A percentile compares a stretch with the other conserved stretches of the same genome.
Evolutionary conservation across 2,113 vertebrate genomes (phyloP).

Genomic region (Ciconia stormi): DNA sequence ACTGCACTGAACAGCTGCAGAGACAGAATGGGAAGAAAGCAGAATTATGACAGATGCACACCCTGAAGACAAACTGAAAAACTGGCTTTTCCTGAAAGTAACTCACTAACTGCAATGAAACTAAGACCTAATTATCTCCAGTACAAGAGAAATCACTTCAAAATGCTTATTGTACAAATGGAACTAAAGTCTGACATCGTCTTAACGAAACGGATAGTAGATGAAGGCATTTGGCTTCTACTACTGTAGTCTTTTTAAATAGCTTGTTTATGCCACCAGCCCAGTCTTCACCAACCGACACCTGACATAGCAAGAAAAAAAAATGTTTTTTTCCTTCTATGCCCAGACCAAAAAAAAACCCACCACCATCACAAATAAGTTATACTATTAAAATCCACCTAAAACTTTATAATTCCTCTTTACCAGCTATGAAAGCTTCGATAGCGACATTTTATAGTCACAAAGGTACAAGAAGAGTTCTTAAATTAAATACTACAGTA

Average conservation of each 20-base stretch:
- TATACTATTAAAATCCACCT: not conserved
- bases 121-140: not conserved
- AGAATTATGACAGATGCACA: slow-evolving; percentile 11
- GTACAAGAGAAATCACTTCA: not conserved
- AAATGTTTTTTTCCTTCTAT: not conserved
- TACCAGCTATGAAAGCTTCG: not conserved
- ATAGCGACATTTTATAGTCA: not conserved
- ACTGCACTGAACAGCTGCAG: slow-evolving; percentile 31
- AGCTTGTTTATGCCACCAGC: not conserved
- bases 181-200: not conserved
- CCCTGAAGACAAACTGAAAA: slow-evolving; percentile 39
- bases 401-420: not conserved
- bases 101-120: slow-evolving; percentile 1
- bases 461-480: not conserved
- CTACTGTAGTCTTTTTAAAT: not conserved
- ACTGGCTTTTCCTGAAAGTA: slow-evolving; percentile 19
- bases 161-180: not conserved
- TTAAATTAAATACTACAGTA: not conserved
- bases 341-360: not conserved
- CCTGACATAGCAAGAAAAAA: not conserved
- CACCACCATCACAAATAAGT: not conserved
- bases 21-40: slow-evolving; percentile 9
- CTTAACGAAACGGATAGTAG: not conserved
- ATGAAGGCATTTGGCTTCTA: not conserved
- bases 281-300: not conserved